A percentile compares a stretch with the other conserved stretches of the same genome.
Evolutionary conservation across 2,888 invertebrate genomes (phyloP).

Genomic region (Sinodicranocentrus sp.): DNA sequence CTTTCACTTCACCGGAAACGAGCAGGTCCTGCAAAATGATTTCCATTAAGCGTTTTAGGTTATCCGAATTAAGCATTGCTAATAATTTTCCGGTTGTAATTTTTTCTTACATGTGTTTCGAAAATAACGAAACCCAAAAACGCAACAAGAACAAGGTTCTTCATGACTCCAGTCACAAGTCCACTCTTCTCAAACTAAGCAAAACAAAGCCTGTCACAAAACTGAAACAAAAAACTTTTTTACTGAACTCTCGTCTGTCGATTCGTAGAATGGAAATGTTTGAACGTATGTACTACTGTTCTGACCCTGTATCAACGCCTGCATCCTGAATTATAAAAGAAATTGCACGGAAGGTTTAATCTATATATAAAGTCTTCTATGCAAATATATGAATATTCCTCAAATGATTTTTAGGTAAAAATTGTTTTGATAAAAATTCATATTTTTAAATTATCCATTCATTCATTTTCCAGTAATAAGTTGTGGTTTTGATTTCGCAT

Average conservation of each 20-base stretch:
- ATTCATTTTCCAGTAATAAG: too few species aligned
- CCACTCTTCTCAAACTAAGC: neutral
- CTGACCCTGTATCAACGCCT: too few species aligned
- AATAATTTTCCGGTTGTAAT: neutral
- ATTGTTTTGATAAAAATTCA: too few species aligned
- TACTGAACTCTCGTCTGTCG: neutral
- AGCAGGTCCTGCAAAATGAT: slow-evolving; percentile 28
- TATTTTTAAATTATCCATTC: too few species aligned
- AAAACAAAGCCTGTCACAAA: neutral
- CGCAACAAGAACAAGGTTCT: slow-evolving; percentile 1
- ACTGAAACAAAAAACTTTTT: neutral
- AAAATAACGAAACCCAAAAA: slow-evolving; percentile 15
- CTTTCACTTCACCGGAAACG: slow-evolving; percentile 24
- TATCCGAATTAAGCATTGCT: neutral
- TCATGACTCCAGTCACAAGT: slow-evolving; percentile 22
- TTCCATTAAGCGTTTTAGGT: neutral
- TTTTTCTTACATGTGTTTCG: slow-evolving; percentile 37
- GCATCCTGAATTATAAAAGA: neutral
- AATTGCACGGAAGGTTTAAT: neutral
- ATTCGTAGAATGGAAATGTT: neutral
- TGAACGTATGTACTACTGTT: too few species aligned
- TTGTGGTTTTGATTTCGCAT: too few species aligned
- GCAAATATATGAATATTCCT: too few species aligned
- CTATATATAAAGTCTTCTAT: too few species aligned
- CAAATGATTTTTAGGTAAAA: too few species aligned